Conservation (phyloP, 1,140 invertebrate species). For the Eriocheir sinensis region DNA sequence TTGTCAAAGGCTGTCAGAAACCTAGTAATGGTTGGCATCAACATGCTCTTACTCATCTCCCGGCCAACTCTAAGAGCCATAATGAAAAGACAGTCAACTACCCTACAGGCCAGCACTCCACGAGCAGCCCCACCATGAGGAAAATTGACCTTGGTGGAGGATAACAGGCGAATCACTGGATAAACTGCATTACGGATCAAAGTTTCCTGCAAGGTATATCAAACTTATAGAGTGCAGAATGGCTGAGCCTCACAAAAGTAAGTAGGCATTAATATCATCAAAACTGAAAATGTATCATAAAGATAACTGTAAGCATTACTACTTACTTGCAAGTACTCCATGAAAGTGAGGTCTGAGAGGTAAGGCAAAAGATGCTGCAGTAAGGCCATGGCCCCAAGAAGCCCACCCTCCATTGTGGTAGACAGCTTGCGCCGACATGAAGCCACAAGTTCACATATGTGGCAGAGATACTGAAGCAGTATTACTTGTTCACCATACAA, state of each 20-base stretch:
- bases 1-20: constrained; percentile 95
- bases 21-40: constrained; percentile 87
- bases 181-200: constrained; percentile 90
- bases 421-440: constrained; percentile 90
- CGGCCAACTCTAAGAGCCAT: constrained; percentile 90
- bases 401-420: constrained; percentile 91
- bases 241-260: constrained; percentile 29
- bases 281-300: background rate
- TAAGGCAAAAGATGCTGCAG: constrained; percentile 85
- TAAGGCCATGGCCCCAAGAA: constrained; percentile 92
- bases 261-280: constrained; percentile 20
- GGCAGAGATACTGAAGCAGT: constrained; percentile 96
- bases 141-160: constrained; percentile 88
- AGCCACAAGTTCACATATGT: constrained; percentile 90
- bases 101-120: constrained; percentile 88
- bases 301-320: background rate
- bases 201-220: constrained; percentile 83
- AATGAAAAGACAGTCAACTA: constrained; percentile 90
- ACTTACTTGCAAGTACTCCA: constrained; percentile 91
- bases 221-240: background rate
- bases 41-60: constrained; percentile 90
- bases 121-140: constrained; percentile 90
- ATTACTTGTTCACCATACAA: constrained; percentile 97
- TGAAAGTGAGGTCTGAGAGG: constrained; percentile 91
- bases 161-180: constrained; percentile 84